Percentiles rank a stretch among this genome's conserved stretches.
Evolutionary conservation across 2,888 invertebrate genomes (phyloP).

Genomic region (Temnothorax rugatulus): DNA sequence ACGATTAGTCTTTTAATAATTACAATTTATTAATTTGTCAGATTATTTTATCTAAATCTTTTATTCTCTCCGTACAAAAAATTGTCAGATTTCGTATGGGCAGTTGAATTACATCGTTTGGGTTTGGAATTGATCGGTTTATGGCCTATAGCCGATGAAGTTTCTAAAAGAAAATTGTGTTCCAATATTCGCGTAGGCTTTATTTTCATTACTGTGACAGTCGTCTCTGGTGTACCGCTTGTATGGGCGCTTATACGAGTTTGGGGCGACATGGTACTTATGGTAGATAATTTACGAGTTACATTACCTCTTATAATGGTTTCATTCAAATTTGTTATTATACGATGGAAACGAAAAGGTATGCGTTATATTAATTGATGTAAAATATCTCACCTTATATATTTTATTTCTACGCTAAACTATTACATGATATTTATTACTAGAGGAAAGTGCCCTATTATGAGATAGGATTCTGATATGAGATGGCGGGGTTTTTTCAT

Average conservation of each 20-base stretch:
- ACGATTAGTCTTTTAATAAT: neutral
- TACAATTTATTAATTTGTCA: neutral
- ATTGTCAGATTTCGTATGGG: constrained; percentile 58
- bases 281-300: constrained; percentile 53
- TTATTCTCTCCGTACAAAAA: neutral
- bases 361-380: neutral
- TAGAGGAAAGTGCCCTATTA: no score
- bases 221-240: constrained; percentile 13
- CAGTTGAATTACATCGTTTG: constrained; percentile 40
- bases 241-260: constrained; percentile 15
- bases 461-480: no score
- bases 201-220: neutral
- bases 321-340: constrained; percentile 34
- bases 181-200: neutral
- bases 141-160: constrained; percentile 48
- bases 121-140: constrained; percentile 40
- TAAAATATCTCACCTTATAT: neutral
- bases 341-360: constrained; percentile 53
- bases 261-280: constrained; percentile 7
- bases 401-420: neutral
- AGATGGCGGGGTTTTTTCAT: no score
- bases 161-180: neutral
- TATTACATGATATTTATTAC: neutral
- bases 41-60: neutral
- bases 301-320: constrained; percentile 40